phyloP scores from a whole-genome alignment of 1,140 invertebrate species.

The Anagrus nilaparvatae region DNA sequence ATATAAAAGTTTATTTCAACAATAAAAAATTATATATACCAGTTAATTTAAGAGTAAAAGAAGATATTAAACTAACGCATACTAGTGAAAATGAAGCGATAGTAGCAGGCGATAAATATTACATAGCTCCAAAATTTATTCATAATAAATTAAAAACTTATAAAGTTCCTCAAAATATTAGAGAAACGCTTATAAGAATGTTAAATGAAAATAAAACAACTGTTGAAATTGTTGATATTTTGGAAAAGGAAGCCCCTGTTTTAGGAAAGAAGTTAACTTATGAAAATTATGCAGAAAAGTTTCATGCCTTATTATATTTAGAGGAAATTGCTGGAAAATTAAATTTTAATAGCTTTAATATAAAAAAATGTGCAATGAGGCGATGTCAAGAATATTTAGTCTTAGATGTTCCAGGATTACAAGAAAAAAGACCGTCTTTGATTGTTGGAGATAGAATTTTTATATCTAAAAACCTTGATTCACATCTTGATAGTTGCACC shows the following conservation, averaged over 20 bases:
- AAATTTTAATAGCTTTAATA: conserved; percentile 59
- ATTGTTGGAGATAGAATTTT: conserved; percentile 67
- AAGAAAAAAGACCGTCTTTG: conserved; percentile 75
- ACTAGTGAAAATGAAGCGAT: conserved; percentile 26
- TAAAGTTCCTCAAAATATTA: conserved; percentile 48
- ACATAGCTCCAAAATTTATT: conserved; percentile 45
- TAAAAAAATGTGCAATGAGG: conserved; percentile 52
- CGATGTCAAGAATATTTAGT: conserved; percentile 56
- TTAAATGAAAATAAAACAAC: conserved; percentile 31
- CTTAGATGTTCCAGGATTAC: conserved; percentile 66
- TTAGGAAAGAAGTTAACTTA: conserved; percentile 40
- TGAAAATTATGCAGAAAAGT: conserved; percentile 50
- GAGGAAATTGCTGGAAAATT: conserved; percentile 63
- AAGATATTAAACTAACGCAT: too few species aligned
- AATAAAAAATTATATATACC: too few species aligned
- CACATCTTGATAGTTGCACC: conserved; percentile 24
- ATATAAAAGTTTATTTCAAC: conserved; percentile 36
- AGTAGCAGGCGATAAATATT: conserved; percentile 47
- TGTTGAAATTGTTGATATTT: conserved; percentile 29
- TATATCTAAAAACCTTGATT: conserved; percentile 32
- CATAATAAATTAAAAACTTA: conserved; percentile 40
- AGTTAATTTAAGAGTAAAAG: too few species aligned
- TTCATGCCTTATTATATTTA: conserved; percentile 63
- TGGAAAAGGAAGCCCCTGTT: conserved; percentile 38
- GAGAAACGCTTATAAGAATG: conserved; percentile 38